phyloP scores from a whole-genome alignment of 2,888 invertebrate genomes.

The Cantharis lateralis region DNA sequence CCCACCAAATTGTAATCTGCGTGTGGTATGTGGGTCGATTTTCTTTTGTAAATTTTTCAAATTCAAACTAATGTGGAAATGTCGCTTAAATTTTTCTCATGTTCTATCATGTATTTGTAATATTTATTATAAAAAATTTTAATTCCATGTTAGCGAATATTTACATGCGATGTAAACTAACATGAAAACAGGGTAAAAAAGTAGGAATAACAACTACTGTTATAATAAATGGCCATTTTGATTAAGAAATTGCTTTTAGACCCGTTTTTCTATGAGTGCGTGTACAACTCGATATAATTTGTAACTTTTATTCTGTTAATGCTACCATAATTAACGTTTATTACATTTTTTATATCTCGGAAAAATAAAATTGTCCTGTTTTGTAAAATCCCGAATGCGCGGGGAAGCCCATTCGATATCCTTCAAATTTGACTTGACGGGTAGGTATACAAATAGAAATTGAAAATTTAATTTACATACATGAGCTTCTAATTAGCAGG shows the following conservation, averaged over 20 bases:
- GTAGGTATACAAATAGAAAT: conserved; percentile 15
- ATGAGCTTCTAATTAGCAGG: conserved; percentile 35
- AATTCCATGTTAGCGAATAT: neutral
- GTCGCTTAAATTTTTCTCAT: neutral
- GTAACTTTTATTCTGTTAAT: neutral
- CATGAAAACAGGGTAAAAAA: conserved; percentile 8
- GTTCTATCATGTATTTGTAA: neutral
- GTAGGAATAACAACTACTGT: neutral
- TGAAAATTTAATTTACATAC: conserved; percentile 31
- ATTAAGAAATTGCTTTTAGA: conserved; percentile 27
- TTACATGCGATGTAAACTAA: conserved; percentile 7
- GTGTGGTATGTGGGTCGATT: too few relatives aligned
- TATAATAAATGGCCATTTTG: conserved; percentile 19
- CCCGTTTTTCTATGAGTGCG: conserved; percentile 35
- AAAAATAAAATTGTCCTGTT: neutral
- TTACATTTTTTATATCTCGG: neutral
- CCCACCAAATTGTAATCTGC: too few relatives aligned
- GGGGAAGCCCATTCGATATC: neutral
- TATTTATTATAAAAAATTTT: neutral
- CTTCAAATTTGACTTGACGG: neutral
- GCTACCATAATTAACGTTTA: neutral
- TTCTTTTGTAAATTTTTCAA: too few relatives aligned
- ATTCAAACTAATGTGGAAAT: neutral
- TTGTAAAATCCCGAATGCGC: neutral
- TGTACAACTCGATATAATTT: conserved; percentile 14